Evolutionary conservation across 2,888 invertebrate species (phyloP).

Genomic region (Hydroisotoma schaefferi): DNA sequence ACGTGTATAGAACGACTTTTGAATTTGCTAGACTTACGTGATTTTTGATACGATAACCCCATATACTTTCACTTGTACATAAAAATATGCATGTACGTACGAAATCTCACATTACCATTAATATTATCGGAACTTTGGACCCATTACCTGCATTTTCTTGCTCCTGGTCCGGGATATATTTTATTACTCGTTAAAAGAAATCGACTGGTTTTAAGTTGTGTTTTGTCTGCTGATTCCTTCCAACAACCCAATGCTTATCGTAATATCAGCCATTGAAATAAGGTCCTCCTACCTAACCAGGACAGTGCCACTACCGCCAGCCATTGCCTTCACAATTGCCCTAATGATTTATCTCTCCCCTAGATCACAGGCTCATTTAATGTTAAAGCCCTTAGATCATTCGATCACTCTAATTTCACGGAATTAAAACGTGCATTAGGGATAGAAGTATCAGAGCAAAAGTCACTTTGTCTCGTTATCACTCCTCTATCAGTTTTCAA

Average conservation of each 20-base stretch:
- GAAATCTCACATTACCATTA: no score
- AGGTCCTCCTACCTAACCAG: neutral
- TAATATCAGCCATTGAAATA: neutral
- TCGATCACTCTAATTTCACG: constrained; percentile 12
- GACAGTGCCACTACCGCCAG: neutral
- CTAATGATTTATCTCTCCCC: constrained; percentile 25
- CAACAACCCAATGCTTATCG: no score
- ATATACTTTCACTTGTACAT: no score
- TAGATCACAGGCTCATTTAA: constrained; percentile 18
- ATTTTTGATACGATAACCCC: no score
- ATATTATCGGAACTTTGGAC: no score
- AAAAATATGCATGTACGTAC: no score
- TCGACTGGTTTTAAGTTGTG: no score
- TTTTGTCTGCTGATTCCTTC: no score
- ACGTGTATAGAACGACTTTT: no score
- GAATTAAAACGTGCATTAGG: constrained; percentile 11
- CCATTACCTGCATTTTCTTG: constrained; percentile 11
- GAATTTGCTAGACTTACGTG: no score
- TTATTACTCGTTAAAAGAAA: no score
- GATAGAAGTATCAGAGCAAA: constrained; percentile 3
- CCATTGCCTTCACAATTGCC: neutral
- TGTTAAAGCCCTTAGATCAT: constrained; percentile 3
- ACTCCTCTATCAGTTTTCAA: constrained; percentile 7
- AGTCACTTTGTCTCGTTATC: constrained; percentile 3
- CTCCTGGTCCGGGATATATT: no score